Conservation (phyloP, 2,797 vertebrate species). For the Gambusia yucatana region DNA sequence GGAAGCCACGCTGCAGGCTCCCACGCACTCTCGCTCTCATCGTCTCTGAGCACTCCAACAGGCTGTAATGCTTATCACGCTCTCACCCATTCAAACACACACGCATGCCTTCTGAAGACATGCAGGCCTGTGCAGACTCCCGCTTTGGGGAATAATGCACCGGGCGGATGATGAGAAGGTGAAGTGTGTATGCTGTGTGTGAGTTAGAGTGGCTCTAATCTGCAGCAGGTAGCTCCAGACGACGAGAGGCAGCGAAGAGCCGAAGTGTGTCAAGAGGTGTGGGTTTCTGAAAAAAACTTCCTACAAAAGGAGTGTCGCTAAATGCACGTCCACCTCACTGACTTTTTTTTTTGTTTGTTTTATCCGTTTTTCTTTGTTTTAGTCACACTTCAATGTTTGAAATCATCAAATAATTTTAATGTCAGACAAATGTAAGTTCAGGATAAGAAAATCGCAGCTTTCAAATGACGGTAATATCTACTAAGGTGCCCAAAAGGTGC, state of each 20-base stretch:
- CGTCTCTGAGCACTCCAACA: conserved; percentile 65
- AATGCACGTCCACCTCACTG: neutral
- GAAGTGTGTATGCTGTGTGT: neutral
- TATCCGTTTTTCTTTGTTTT: neutral
- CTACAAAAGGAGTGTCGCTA: neutral
- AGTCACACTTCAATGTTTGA: neutral
- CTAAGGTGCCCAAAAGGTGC: neutral
- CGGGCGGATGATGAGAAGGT: conserved; percentile 40
- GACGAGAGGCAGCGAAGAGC: conserved; percentile 34
- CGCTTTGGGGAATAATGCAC: conserved; percentile 36
- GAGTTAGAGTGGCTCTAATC: conserved; percentile 18
- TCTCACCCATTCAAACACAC: conserved; percentile 23
- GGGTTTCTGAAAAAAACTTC: neutral
- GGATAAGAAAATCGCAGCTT: neutral
- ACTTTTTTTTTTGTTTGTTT: neutral
- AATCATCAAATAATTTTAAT: neutral
- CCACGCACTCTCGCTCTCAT: conserved; percentile 61
- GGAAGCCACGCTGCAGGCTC: conserved; percentile 65
- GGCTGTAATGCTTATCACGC: conserved; percentile 59
- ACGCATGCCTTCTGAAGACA: conserved; percentile 7
- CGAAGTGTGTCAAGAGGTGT: conserved; percentile 3
- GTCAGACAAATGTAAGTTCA: neutral
- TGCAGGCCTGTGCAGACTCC: conserved; percentile 35
- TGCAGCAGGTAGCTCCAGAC: conserved; percentile 4
- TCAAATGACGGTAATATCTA: neutral